These are phyloP conservation scores for Vombatus ursinus DNA, from an alignment of 2,113 vertebrate species.

Conservation along the genomic window DNA sequence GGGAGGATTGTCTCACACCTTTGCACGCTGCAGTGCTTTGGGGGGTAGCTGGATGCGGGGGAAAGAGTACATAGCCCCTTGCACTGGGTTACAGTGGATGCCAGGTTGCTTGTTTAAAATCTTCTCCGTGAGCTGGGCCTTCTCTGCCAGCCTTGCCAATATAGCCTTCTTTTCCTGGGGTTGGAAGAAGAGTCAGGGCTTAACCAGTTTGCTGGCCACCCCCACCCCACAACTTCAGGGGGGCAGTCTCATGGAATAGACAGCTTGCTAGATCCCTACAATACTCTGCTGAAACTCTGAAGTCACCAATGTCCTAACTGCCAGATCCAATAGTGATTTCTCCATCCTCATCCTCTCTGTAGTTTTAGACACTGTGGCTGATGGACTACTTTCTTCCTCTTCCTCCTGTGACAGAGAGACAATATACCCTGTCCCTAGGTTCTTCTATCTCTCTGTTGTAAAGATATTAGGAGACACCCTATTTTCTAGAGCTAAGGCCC, in stretches of 20 bases:
- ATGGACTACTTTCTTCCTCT: background rate
- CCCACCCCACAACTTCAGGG: background rate
- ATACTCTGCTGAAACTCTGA: background rate
- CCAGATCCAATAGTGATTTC: background rate
- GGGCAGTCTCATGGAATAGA: background rate
- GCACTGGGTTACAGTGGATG: constrained; percentile 93
- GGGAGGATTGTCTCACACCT: constrained; percentile 74
- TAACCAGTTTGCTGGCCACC: rapidly evolving
- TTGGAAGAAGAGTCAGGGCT: background rate
- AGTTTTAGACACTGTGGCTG: background rate
- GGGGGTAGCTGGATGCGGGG: constrained; percentile 88
- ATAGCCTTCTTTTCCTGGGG: constrained; percentile 88
- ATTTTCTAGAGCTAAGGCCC: too few relatives aligned
- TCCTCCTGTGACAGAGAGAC: background rate
- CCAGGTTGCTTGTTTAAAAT: constrained; percentile 88
- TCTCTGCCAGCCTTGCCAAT: constrained; percentile 87
- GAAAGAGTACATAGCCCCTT: constrained; percentile 97
- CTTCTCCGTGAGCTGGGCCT: constrained; percentile 90
- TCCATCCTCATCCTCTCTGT: background rate
- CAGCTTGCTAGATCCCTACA: background rate
- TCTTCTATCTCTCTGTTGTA: background rate
- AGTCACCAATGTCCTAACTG: background rate
- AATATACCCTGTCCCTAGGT: background rate
- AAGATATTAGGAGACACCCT: too few relatives aligned
- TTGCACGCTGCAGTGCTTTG: constrained; percentile 86